phyloP scores from a whole-genome alignment of 2,888 invertebrate genomes.

The Liposcelis brunnea region DNA sequence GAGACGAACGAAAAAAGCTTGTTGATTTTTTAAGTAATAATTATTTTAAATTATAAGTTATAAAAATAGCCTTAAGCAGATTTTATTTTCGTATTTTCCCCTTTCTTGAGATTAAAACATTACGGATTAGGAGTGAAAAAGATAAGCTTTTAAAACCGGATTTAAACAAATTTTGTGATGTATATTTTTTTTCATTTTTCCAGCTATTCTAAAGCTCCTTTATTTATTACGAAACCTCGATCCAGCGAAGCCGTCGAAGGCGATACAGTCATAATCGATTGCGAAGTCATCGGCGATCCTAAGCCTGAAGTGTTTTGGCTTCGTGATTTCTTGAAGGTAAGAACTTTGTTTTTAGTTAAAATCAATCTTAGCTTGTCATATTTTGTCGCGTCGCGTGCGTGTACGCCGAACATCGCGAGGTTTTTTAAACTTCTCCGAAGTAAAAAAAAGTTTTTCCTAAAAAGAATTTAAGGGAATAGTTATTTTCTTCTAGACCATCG shows the following conservation, averaged over 20 bases:
- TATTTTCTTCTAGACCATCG: no score
- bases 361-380: background rate
- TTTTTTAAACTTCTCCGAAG: no score
- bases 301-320: constrained; percentile 79
- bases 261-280: constrained; percentile 68
- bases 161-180: background rate
- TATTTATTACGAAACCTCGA: constrained; percentile 65
- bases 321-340: constrained; percentile 70
- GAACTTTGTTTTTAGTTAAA: constrained; percentile 17
- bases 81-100: no score
- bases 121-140: background rate
- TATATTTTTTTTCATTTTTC: constrained; percentile 1
- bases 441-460: no score
- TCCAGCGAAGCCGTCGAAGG: constrained; percentile 71
- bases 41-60: no score
- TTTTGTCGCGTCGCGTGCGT: background rate
- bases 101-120: background rate
- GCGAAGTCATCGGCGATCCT: constrained; percentile 78
- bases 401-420: background rate
- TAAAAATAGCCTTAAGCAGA: no score
- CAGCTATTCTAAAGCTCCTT: constrained; percentile 67
- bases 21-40: no score
- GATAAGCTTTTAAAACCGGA: no score
- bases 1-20: no score
- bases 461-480: no score